Evolutionary conservation across 2,888 invertebrate species (phyloP), one percentile per base, ranked within the genome.

Genomic region (Thecocarcelia acutangulata): DNA sequence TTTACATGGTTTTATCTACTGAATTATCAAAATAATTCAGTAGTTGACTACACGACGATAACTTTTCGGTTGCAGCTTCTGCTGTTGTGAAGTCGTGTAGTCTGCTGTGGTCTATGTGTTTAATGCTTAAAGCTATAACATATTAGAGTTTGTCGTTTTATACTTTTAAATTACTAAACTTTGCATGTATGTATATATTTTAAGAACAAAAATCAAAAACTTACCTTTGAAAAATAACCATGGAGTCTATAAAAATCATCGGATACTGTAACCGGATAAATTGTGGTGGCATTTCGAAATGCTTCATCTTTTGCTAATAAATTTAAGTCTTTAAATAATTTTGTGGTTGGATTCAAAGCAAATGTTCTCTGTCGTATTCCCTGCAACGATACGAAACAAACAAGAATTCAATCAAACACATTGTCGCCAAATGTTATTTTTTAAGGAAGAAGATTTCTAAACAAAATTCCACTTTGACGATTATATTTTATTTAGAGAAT

Each of bases 231-330:
- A 86, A 94, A 94, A 88, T 94, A 94, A 1, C 94, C 93, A 89
- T 96, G 96, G 75, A 96, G 91, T 81, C 93, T 92, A 89, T 94
- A 94, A 87, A 94, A 93, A 84, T 93, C 92, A 56, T 92, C 91
- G n/a, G 93, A 92, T 84, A 93, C 92, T 52, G 92, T 89, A 46
- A 96, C 91, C 0, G 96, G 95, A 90, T 93, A 93, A 63, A 95
- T 92, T 1, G 94, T 93, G 46, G 95, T 92, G 0, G 94, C 93
- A 74, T 92, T 90, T 54, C 91, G 91, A 85, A 94, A 93, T 11
- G 91, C 86, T 42, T 89, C 85, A 81, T 91, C 89, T 73, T 89
- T 88, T 64, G 89, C 86, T 72, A 91, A 84, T 6, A 87, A 81
- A 80, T 89, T 89, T 21, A 93, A 91, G 87, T 92, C 92, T 44